These are phyloP conservation scores for Amniataba percoides DNA, from an alignment of 2,797 vertebrate genomes.

Conservation along the genomic window DNA sequence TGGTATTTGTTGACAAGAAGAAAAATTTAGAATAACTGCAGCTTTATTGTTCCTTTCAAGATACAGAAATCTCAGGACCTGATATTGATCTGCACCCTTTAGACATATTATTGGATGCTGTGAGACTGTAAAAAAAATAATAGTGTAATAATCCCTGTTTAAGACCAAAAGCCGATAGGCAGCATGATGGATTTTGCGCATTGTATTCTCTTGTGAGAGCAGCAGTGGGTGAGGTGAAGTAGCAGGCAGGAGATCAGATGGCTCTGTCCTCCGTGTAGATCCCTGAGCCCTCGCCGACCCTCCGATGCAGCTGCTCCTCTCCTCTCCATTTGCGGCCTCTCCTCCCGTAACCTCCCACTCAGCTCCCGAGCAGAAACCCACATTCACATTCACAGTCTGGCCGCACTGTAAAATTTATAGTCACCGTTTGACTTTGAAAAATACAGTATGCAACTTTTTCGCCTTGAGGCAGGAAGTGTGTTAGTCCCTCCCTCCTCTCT, in stretches of 20 bases:
- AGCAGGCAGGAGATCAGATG: slow-evolving; percentile 77
- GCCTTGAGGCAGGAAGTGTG: slow-evolving; percentile 8
- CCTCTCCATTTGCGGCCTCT: slow-evolving; percentile 45
- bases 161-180: slow-evolving; percentile 5
- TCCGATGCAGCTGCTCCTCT: slow-evolving; percentile 75
- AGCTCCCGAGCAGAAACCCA: slow-evolving; percentile 36
- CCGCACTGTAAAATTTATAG: slow-evolving; percentile 32
- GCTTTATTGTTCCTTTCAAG: not conserved
- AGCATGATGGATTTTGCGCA: slow-evolving; percentile 24
- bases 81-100: slow-evolving; percentile 3
- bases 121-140: slow-evolving; percentile 13
- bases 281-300: slow-evolving; percentile 60
- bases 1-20: not conserved
- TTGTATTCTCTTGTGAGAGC: slow-evolving; percentile 58
- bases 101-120: slow-evolving; percentile 4
- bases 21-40: not conserved
- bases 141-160: slow-evolving; percentile 9
- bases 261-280: slow-evolving; percentile 58
- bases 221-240: slow-evolving; percentile 64
- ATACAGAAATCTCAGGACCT: slow-evolving; percentile 10
- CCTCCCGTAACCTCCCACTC: slow-evolving; percentile 59
- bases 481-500: not conserved
- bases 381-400: slow-evolving; percentile 32
- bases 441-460: slow-evolving; percentile 3
- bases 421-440: slow-evolving; percentile 33